Evolutionary conservation across 2,888 invertebrate genomes (phyloP).

Genomic region (Galerucella pusilla): DNA sequence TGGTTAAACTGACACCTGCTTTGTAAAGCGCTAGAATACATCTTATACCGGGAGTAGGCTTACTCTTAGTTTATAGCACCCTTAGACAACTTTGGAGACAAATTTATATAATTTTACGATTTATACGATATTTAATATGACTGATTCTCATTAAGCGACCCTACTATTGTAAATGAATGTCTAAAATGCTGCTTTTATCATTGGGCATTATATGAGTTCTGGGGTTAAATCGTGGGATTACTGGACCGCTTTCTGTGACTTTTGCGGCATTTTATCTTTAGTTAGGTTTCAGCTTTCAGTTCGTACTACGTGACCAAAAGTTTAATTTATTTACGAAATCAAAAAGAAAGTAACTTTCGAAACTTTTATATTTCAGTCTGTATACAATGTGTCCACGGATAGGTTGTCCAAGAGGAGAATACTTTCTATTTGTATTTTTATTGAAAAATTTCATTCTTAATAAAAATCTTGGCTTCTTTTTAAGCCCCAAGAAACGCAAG

Average conservation of each 20-base stretch:
- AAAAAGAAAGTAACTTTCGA: not conserved
- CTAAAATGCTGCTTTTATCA: constrained; percentile 37
- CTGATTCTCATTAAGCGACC: constrained; percentile 5
- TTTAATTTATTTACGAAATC: constrained; percentile 20
- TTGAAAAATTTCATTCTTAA: too few species aligned
- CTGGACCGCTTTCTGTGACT: constrained; percentile 31
- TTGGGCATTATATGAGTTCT: constrained; percentile 37
- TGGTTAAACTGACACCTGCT: too few species aligned
- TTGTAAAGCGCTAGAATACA: too few species aligned
- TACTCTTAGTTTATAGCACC: too few species aligned
- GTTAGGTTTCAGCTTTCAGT: constrained; percentile 21
- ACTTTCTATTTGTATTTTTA: too few species aligned
- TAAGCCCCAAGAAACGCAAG: too few species aligned
- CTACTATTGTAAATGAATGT: constrained; percentile 26
- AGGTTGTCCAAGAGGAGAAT: too few species aligned
- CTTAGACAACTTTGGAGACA: too few species aligned
- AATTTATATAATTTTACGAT: too few species aligned
- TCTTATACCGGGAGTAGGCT: too few species aligned
- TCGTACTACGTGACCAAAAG: constrained; percentile 25
- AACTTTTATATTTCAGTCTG: not conserved
- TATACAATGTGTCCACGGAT: not conserved
- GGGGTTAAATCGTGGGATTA: constrained; percentile 40
- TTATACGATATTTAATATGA: not conserved
- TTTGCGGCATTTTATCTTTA: constrained; percentile 28
- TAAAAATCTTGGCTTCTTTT: too few species aligned